phyloP scores from a whole-genome alignment of 2,888 invertebrate species.

The Fissipunctia ypsillon region DNA sequence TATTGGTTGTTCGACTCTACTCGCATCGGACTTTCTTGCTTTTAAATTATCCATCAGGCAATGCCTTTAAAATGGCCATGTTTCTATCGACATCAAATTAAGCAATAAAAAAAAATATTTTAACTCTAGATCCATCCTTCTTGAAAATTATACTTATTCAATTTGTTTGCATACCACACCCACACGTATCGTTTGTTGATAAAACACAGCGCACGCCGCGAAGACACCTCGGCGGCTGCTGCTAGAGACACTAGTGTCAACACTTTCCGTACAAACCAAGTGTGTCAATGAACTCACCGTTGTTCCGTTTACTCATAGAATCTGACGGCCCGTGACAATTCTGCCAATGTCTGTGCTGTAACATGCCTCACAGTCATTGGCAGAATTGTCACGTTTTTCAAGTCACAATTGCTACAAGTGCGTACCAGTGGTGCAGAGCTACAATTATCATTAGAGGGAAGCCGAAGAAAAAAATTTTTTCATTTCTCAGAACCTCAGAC shows the following conservation, averaged over 20 bases:
- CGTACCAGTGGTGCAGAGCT: no score
- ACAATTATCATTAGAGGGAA: no score
- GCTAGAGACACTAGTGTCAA: neutral
- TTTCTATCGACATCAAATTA: neutral
- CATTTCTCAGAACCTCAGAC: no score
- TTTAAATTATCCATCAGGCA: neutral
- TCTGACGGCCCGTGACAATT: no score
- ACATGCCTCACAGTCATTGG: no score
- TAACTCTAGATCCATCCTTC: neutral
- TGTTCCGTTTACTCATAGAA: no score
- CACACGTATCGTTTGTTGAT: constrained; percentile 28
- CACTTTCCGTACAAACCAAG: neutral
- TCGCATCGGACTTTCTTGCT: no score
- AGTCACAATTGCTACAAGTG: no score
- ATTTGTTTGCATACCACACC: constrained; percentile 5
- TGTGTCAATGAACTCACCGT: neutral
- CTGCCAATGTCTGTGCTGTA: no score
- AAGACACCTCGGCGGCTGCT: neutral
- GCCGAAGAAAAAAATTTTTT: no score
- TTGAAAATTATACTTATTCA: constrained; percentile 16
- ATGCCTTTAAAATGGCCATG: neutral
- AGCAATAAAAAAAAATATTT: neutral
- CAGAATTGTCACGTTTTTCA: no score
- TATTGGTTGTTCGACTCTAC: neutral
- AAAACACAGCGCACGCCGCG: constrained; percentile 6